Evolutionary conservation across 1,140 invertebrate species (phyloP), one percentile per base, ranked within the genome.

Genomic region (Diprion similis): DNA sequence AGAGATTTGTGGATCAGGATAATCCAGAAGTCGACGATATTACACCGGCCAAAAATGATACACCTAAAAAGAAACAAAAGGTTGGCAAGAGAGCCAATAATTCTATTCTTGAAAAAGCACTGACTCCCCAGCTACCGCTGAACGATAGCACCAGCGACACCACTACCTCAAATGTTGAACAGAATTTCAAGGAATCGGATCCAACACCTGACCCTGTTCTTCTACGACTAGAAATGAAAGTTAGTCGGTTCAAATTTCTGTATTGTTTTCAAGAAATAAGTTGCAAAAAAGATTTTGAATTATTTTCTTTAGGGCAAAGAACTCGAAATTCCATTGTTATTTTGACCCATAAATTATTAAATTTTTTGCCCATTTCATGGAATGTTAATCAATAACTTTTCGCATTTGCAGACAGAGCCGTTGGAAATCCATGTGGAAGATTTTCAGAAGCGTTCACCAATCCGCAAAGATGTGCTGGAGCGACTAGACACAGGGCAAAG

Each of bases 141-240:
- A 80, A 79, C 19, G 85, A 86, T 17, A 59, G 9, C 51, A 15
- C 51, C 11, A 59, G 8, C 51, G 51, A 59, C 51, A 59, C 51
- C n/a, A 59, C 51, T 4, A 83, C 83, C 0, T 79, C 77, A 0
- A 72, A 68, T 3, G 85, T 82, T 64, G 85, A 86, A 72, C 83
- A 81, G 70, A 79, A 78, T 10, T 66, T 66, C 9, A 85, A 83
- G 37, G 83, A 85, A 64, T 68, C 77, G 8, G 79, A 85, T n/a
- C 70, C 75, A 10, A 18, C 82, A 68, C 78, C 81, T 10, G 82
- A 83, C 76, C 78, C 84, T 47, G 75, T 83, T 37, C 84, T 83
- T 74, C 81, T 85, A 45, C 77, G 79, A 71, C 75, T 87, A 71
- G 84, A 86, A 72, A 85, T 86, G 85, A 87, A 87, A 78, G 86